Base-by-base conservation (phyloP, 2,888 invertebrate genomes). In the Deilephila porcellus region DNA sequence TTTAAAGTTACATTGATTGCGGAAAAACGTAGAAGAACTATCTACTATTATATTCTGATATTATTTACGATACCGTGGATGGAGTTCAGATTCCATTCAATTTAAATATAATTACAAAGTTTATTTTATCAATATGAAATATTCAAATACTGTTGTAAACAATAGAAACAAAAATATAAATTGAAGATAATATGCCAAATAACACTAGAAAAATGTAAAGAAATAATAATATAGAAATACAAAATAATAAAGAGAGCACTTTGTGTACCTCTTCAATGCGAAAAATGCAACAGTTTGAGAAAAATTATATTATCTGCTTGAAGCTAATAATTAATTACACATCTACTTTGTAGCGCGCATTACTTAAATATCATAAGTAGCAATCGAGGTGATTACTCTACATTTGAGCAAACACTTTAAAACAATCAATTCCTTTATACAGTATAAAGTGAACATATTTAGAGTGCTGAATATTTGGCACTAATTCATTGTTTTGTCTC, bases 391-490 rank as follows among this genome's bases (percentile, higher is more conserved):
- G 64, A 78, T 77, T 82, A 81, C 81, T 82, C 81, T 76, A 79
- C 76, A 75, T 79, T 85, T 83, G 82, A 85, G 83, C 83, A 84
- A 80, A 78, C 74, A 74, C 75, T 75, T 77, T 74, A 79, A 67
- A 79, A 78, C 77, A 78, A 85, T 85, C 85, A 89, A 89, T 88
- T 86, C 86, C 85, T 81, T 78, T 77, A 76, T 74, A 78, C 71
- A 70, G 60, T 80, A 82, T 72, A 74, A 81, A 78, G 60, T 75
- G 74, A 76, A 79, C 78, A 63, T 67, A 74, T 89, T 90, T 89
- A 89, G 76, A 90, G 91, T 91, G 91, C 91, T 75, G 71, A 81
- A 79, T 79, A 83, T 91, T 93, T 92, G 93, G 93, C 93, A 93
- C 93, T 90, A 80, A 80, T 84, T 84, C 80, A 79, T 85, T 80